Conservation (phyloP, 2,888 invertebrate species). For the Leptinotarsa peninsularis region DNA sequence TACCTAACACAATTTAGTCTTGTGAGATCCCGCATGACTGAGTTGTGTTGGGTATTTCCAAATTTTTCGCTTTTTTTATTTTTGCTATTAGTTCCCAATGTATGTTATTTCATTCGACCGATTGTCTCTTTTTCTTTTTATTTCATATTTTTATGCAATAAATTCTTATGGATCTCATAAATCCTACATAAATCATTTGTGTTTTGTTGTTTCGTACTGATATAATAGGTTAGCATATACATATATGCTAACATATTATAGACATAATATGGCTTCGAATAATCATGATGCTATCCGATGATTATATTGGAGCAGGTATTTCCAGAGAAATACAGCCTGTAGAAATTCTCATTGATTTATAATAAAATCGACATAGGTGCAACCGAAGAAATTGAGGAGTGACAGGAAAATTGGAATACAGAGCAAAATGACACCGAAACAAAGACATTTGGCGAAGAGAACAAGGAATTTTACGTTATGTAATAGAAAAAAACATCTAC, state of each 20-base stretch:
- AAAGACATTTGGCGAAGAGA: not conserved
- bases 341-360: not conserved
- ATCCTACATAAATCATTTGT: not conserved
- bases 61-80: no score
- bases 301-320: not conserved
- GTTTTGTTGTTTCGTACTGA: not conserved
- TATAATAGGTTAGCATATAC: not conserved
- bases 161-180: not conserved
- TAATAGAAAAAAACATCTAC: not conserved
- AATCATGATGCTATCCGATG: not conserved
- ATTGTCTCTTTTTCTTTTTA: no score
- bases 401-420: conserved; percentile 34
- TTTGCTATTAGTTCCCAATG: no score
- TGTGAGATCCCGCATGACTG: no score
- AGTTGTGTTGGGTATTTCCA: no score
- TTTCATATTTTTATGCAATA: not conserved
- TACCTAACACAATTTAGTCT: no score
- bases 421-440: not conserved
- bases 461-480: not conserved
- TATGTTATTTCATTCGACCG: no score
- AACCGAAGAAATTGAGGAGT: not conserved
- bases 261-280: not conserved
- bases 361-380: not conserved
- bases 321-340: not conserved
- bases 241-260: not conserved